These are phyloP conservation scores for Auanema freiburgensis DNA, from an alignment of 2,888 invertebrate species.

Conservation along the genomic window DNA sequence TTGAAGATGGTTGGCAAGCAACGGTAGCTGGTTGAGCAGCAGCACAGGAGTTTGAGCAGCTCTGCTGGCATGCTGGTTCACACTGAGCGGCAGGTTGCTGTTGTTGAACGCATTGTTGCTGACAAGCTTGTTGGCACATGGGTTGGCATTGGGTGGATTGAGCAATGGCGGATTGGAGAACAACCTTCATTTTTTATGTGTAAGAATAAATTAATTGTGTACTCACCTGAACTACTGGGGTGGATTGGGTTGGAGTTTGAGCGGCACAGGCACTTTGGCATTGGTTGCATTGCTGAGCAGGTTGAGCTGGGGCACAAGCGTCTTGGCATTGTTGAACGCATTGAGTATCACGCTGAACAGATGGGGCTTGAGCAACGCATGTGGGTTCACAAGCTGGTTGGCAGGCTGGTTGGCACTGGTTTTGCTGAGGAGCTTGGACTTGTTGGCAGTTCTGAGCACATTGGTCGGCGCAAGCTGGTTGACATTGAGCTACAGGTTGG, in stretches of 20 bases:
- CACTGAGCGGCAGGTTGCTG: slow-evolving; percentile 40
- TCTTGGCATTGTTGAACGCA: slow-evolving; percentile 27
- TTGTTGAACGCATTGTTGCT: slow-evolving; percentile 39
- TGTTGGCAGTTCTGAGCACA: slow-evolving; percentile 19
- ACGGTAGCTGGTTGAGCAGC: slow-evolving; percentile 30
- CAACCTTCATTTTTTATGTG: slow-evolving; percentile 16
- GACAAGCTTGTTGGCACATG: slow-evolving; percentile 42
- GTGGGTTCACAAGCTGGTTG: slow-evolving; percentile 31
- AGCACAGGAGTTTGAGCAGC: slow-evolving; percentile 30
- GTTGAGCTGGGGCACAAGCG: slow-evolving; percentile 22
- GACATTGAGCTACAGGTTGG: slow-evolving; percentile 27
- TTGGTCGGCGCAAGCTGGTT: slow-evolving; percentile 23
- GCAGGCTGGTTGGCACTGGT: slow-evolving; percentile 28
- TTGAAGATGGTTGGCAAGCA: slow-evolving; percentile 31
- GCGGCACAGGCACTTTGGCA: slow-evolving; percentile 25
- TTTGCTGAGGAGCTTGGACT: slow-evolving; percentile 20
- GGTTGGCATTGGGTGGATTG: slow-evolving; percentile 38
- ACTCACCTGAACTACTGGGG: slow-evolving; percentile 20
- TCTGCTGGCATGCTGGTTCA: slow-evolving; percentile 36
- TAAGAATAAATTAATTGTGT: background rate
- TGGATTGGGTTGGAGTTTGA: slow-evolving; percentile 12
- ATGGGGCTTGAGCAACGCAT: slow-evolving; percentile 20
- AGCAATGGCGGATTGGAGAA: slow-evolving; percentile 35
- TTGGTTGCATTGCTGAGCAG: slow-evolving; percentile 27
- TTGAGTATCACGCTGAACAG: slow-evolving; percentile 3